phyloP scores from a whole-genome alignment of 2,113 vertebrate species.

The Nesoenas mayeri region DNA sequence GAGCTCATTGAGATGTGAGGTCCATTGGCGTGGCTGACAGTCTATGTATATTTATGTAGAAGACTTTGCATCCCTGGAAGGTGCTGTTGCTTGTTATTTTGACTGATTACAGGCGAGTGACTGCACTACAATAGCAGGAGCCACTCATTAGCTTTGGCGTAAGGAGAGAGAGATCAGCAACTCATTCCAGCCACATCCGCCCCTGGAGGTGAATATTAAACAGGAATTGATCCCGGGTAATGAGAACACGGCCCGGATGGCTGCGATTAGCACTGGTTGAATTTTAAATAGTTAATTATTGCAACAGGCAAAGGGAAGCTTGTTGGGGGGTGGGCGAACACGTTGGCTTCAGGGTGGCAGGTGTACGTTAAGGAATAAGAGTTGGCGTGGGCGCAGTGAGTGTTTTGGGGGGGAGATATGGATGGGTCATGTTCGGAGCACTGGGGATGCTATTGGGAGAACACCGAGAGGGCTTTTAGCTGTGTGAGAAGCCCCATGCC shows the following conservation, averaged over 20 bases:
- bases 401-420: background rate
- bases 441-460: background rate
- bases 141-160: constrained; percentile 75
- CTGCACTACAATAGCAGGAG: constrained; percentile 66
- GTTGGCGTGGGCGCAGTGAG: background rate
- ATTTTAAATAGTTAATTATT: constrained; percentile 82
- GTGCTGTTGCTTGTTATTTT: constrained; percentile 78
- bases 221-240: constrained; percentile 81
- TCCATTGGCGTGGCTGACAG: background rate
- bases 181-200: constrained; percentile 72
- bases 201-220: constrained; percentile 82
- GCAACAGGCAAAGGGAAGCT: background rate
- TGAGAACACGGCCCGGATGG: constrained; percentile 73
- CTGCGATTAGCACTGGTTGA: constrained; percentile 71
- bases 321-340: background rate
- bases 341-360: background rate
- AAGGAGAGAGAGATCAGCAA: constrained; percentile 66
- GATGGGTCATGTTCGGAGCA: background rate
- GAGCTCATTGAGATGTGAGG: constrained; percentile 57
- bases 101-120: constrained; percentile 76
- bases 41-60: constrained; percentile 70
- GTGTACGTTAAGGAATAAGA: background rate
- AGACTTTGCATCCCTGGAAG: constrained; percentile 56
- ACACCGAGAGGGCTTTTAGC: background rate
- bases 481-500: background rate